A percentile compares a stretch with the other conserved stretches of the same genome.
Evolutionary conservation across 2,113 vertebrate genomes (phyloP).

Genomic region (Passer domesticus): DNA sequence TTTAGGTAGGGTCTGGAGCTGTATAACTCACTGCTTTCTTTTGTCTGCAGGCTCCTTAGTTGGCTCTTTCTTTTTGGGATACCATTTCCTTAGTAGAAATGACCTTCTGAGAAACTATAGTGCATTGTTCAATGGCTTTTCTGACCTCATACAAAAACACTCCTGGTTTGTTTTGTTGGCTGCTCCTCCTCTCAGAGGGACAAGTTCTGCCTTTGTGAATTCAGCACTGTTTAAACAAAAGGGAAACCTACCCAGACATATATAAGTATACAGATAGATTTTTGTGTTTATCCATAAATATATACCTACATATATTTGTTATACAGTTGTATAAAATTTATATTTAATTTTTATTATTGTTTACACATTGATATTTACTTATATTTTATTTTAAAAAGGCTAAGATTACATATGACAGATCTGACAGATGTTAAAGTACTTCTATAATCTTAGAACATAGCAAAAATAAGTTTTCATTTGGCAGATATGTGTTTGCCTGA

Average conservation of each 20-base stretch:
- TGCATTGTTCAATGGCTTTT: not conserved
- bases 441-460: not conserved
- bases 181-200: not conserved
- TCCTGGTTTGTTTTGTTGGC: not conserved
- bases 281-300: not conserved
- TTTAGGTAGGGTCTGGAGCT: not conserved
- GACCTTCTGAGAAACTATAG: not conserved
- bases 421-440: not conserved
- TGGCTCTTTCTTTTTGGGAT: not conserved
- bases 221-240: not conserved
- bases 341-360: not conserved
- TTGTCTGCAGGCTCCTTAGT: not conserved
- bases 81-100: not conserved
- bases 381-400: not conserved
- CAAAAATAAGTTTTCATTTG: not conserved
- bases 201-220: not conserved
- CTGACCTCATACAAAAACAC: not conserved
- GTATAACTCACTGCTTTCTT: not conserved
- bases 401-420: not conserved
- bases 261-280: not conserved
- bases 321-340: not conserved
- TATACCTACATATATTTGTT: not conserved
- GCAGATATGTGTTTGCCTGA: not conserved
- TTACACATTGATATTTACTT: not conserved
- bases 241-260: not conserved